phyloP scores from a whole-genome alignment of 2,797 vertebrate species.

The Prunella strophiata region DNA sequence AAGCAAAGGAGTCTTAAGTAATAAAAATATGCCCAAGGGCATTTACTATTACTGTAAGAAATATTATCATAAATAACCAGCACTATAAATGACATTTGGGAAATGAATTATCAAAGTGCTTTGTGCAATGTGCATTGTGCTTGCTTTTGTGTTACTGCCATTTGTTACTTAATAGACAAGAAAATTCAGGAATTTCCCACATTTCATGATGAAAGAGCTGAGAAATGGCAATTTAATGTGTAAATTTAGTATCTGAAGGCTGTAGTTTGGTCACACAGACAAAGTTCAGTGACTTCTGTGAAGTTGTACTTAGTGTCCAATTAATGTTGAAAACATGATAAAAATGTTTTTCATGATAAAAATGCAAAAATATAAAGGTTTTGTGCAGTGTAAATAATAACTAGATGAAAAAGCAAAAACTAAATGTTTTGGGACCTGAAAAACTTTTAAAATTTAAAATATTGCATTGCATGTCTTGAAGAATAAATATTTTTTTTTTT shows the following conservation, averaged over 20 bases:
- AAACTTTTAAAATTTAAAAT: neutral
- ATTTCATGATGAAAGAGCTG: neutral
- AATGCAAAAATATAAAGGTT: neutral
- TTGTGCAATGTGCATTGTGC: neutral
- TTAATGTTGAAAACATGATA: neutral
- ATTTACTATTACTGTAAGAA: neutral
- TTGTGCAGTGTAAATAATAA: neutral
- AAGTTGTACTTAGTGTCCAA: neutral
- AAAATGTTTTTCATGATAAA: neutral
- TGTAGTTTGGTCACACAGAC: neutral
- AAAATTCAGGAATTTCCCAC: neutral
- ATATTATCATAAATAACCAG: conserved; percentile 1
- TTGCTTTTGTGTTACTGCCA: neutral
- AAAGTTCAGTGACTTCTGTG: neutral
- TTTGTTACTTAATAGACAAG: neutral
- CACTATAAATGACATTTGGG: neutral
- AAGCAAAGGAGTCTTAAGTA: neutral
- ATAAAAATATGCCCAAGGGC: neutral
- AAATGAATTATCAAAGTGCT: neutral
- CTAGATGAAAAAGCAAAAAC: neutral
- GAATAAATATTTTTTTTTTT: neutral
- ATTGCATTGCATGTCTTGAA: neutral
- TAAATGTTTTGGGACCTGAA: neutral
- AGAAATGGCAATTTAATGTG: neutral
- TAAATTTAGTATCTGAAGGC: neutral